A percentile compares a stretch with the other conserved stretches of the same genome.
Conservation (phyloP, 2,113 vertebrate species). For the Chascanopsetta lugubris region DNA sequence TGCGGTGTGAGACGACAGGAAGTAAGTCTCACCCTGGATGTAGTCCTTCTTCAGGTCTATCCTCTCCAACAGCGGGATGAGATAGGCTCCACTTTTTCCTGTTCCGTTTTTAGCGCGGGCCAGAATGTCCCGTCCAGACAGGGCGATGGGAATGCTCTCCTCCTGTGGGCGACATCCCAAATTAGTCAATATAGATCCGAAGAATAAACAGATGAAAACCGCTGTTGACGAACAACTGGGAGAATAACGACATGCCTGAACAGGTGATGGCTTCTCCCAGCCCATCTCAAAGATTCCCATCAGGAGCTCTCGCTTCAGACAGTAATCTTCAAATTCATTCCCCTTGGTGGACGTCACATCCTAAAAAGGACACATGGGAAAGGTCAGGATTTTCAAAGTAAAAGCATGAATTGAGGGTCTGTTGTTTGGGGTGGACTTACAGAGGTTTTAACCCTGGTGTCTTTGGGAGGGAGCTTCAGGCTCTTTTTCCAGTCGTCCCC, state of each 20-base stretch:
- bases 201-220: too few species aligned
- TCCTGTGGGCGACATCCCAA: constrained; percentile 74
- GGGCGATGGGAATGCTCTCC: constrained; percentile 85
- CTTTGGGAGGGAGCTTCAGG: constrained; percentile 77
- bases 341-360: constrained; percentile 85
- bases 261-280: constrained; percentile 85
- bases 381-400: too few species aligned
- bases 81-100: constrained; percentile 84
- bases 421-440: too few species aligned
- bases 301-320: constrained; percentile 83
- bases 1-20: too few species aligned
- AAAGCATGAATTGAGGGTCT: too few species aligned
- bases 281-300: constrained; percentile 88
- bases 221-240: too few species aligned
- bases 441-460: constrained; percentile 76
- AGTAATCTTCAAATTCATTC: constrained; percentile 86
- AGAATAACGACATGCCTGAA: constrained; percentile 73
- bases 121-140: constrained; percentile 83
- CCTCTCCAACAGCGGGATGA: constrained; percentile 83
- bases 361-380: constrained; percentile 50
- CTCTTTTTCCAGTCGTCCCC: constrained; percentile 80
- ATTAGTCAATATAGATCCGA: too few species aligned
- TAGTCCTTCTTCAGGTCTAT: constrained; percentile 84
- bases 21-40: constrained; percentile 78
- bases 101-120: constrained; percentile 84